Evolutionary conservation across 2,113 vertebrate genomes (phyloP), one percentile per base, ranked within the genome.

Genomic region (Erinaceus europaeus): DNA sequence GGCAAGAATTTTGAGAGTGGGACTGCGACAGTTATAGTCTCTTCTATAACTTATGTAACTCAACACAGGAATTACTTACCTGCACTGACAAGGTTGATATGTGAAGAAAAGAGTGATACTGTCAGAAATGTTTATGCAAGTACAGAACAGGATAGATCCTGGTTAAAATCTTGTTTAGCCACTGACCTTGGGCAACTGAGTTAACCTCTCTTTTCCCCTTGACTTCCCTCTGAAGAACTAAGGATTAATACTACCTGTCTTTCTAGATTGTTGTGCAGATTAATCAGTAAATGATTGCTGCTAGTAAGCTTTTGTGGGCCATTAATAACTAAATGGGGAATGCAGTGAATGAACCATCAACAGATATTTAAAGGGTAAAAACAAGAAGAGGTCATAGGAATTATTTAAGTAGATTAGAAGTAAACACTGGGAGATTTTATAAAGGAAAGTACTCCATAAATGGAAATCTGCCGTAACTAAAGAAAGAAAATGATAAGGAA

Each of bases 211-310:
- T 83, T 84, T 84, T 62, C 85, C 77, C 38, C 86, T 94, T 90
- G 44, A 79, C 61, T 90, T 94, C 79, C 69, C 74, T 89, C 40
- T 61, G 57, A 79, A 80, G 75, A 87, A 86, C 9, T 15, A 79
- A 94, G 92, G 84, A 91, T 94, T 94, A 86, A 92, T 90, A 89
- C 81, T 83, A 55, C 87, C 81, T 89, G 87, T 90, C 92, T 91
- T 93, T 94, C 89, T 88, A 74, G 40, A 86, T 88, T 87, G 87
- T 88, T 89, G 74, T 92, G 71, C 48, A 89, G 89, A 94, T 94
- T 95, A 95, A 95, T 94, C 91, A 96, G 91, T 90, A 80, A 90
- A 76, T 95, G 93, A 94, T 93, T 93, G 90, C 67, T 89, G 88
- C 74, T 80, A 44, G 85, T 79, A 77, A 84, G 89, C 83, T 93